These are phyloP conservation scores for Catocala fraxini DNA, from an alignment of 2,888 invertebrate genomes.

Conservation along the genomic window DNA sequence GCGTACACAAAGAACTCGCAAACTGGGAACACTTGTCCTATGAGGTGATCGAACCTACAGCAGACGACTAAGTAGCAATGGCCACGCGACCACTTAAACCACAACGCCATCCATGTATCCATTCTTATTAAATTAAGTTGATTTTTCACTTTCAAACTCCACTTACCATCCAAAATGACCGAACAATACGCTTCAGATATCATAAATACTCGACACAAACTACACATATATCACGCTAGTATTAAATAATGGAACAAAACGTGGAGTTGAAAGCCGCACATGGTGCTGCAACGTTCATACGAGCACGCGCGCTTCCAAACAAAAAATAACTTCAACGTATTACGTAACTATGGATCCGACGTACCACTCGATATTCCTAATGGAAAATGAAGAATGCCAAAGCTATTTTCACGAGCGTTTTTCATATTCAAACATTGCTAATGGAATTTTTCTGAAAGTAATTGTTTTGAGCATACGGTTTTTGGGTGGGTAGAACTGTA, in stretches of 20 bases:
- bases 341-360: slow-evolving; percentile 27
- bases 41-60: too few relatives aligned
- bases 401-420: slow-evolving; percentile 36
- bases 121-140: too few relatives aligned
- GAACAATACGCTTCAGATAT: too few relatives aligned
- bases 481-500: too few relatives aligned
- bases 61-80: too few relatives aligned
- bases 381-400: slow-evolving; percentile 35
- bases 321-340: slow-evolving; percentile 23
- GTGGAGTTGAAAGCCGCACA: slow-evolving; percentile 30
- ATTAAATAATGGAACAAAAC: slow-evolving; percentile 37
- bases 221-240: slow-evolving; percentile 2
- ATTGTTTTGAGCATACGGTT: slow-evolving; percentile 16
- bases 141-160: too few relatives aligned
- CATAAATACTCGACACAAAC: neutral
- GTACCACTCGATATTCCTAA: slow-evolving; percentile 45
- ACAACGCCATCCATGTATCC: too few relatives aligned
- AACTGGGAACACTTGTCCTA: too few relatives aligned
- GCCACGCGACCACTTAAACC: too few relatives aligned
- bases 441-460: slow-evolving; percentile 44
- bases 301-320: slow-evolving; percentile 4
- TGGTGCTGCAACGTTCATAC: too few relatives aligned
- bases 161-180: too few relatives aligned
- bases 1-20: too few relatives aligned
- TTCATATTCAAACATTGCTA: slow-evolving; percentile 45